A percentile compares a stretch with the other conserved stretches of the same genome.
phyloP scores from a whole-genome alignment of 2,888 invertebrate genomes.

The Standfussiana lucernea region DNA sequence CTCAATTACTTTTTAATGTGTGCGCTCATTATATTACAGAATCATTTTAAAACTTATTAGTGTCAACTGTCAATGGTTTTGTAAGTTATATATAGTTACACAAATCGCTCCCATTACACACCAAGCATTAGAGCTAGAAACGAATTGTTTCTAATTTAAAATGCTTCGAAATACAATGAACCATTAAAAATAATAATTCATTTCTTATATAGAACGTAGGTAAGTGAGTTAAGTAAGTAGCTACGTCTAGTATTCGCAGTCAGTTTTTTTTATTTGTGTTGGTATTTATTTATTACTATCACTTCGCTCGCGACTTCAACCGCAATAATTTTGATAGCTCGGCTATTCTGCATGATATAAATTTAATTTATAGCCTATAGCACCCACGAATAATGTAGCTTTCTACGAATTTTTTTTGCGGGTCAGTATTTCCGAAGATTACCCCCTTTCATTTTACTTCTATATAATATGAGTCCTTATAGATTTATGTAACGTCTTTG shows the following conservation, averaged over 20 bases:
- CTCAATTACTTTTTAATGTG: constrained; percentile 31
- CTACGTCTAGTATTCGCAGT: too few species aligned
- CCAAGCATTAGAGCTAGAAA: background rate
- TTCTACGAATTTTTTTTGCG: too few species aligned
- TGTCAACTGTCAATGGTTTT: constrained; percentile 17
- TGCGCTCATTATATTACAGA: constrained; percentile 6
- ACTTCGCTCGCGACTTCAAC: background rate
- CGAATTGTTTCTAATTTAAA: background rate
- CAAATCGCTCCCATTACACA: constrained; percentile 8
- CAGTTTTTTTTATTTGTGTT: background rate
- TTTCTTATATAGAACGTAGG: background rate
- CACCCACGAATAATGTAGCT: too few species aligned
- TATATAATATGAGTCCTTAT: too few species aligned
- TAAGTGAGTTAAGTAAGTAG: background rate
- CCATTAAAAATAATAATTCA: too few species aligned
- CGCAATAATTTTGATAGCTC: too few species aligned
- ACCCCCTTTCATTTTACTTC: too few species aligned
- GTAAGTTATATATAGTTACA: background rate
- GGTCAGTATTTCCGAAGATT: too few species aligned
- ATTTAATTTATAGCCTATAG: too few species aligned
- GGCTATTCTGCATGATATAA: too few species aligned
- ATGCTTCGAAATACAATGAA: constrained; percentile 4
- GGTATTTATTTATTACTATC: background rate
- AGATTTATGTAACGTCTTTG: background rate
- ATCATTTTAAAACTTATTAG: constrained; percentile 19